A percentile compares a stretch with the other conserved stretches of the same genome.
Evolutionary conservation across 2,113 vertebrate species (phyloP).

Genomic region (Albula goreensis): DNA sequence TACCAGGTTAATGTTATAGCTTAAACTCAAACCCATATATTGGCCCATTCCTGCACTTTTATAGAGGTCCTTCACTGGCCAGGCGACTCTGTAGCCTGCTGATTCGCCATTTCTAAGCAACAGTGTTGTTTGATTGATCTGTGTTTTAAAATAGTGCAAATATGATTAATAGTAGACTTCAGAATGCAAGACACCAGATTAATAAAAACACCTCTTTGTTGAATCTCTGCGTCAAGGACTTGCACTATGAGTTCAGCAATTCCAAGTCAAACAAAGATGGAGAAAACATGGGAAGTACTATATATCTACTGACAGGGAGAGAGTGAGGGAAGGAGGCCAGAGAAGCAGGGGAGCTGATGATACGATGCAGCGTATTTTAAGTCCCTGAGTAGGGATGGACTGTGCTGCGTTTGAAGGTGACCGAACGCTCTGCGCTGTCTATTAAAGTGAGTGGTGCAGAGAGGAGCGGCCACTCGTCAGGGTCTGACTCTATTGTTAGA

Average conservation of each 20-base stretch:
- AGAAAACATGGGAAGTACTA: background rate
- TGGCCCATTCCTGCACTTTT: background rate
- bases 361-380: background rate
- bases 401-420: conserved; percentile 32
- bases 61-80: background rate
- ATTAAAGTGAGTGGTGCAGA: conserved; percentile 25
- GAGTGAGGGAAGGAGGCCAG: background rate
- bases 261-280: background rate
- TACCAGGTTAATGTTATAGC: background rate
- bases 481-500: conserved; percentile 30
- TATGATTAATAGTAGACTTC: background rate
- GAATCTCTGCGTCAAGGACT: background rate
- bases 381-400: background rate
- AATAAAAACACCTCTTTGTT: background rate
- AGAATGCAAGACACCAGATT: background rate
- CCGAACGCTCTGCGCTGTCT: conserved; percentile 22
- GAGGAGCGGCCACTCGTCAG: conserved; percentile 4
- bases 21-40: background rate
- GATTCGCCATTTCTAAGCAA: background rate
- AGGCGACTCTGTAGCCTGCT: background rate
- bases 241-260: background rate
- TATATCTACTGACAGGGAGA: background rate
- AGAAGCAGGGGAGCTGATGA: background rate
- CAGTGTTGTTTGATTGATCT: background rate
- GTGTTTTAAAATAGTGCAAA: background rate